These are phyloP conservation scores for Cetoscarus ocellatus DNA, from an alignment of 2,797 vertebrate species.

Conservation along the genomic window DNA sequence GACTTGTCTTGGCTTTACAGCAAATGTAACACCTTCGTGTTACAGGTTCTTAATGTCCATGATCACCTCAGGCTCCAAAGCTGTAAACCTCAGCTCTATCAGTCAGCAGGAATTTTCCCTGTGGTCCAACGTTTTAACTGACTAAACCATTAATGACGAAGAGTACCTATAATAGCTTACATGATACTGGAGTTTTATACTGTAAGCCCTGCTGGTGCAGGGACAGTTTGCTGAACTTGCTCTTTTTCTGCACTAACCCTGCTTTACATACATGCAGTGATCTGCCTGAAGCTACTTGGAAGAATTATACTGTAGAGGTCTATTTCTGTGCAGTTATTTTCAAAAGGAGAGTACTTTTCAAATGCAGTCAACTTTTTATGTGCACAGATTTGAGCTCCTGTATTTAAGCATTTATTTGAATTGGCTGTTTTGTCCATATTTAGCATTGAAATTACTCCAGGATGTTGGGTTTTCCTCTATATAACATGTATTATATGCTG, in stretches of 20 bases:
- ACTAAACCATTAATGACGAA: neutral
- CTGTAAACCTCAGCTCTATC: neutral
- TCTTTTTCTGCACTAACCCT: neutral
- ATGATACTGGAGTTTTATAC: neutral
- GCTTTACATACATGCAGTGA: slow-evolving; percentile 23
- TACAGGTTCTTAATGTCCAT: no score
- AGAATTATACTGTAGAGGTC: no score
- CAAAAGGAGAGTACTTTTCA: no score
- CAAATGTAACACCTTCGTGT: neutral
- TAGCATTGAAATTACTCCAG: no score
- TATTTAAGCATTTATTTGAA: no score
- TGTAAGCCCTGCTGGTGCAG: neutral
- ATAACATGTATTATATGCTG: no score
- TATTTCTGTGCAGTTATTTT: no score
- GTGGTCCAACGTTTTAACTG: neutral
- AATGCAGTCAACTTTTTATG: no score
- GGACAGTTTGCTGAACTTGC: slow-evolving; percentile 8
- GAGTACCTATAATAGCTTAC: neutral
- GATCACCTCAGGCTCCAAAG: neutral
- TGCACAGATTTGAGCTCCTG: no score
- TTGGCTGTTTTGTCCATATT: no score
- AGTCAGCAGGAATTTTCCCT: neutral
- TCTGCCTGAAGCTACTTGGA: slow-evolving; percentile 21
- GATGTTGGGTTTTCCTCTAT: no score
- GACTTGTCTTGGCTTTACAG: neutral